phyloP scores from a whole-genome alignment of 2,888 invertebrate genomes.

The Calephelis perditalis region DNA sequence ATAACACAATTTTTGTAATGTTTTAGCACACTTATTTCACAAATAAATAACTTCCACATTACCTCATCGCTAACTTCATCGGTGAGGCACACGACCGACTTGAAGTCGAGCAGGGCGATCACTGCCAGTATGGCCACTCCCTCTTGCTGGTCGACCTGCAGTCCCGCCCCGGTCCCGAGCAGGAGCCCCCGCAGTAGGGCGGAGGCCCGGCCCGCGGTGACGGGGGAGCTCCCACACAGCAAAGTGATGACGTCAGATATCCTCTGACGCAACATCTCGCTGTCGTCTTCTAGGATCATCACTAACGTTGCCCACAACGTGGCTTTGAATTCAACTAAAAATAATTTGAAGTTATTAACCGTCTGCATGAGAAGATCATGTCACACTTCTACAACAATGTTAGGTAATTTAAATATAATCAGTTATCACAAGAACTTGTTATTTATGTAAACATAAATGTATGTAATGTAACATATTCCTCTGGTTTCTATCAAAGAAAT shows the following conservation, averaged over 20 bases:
- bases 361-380: too few relatives aligned
- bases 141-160: constrained; percentile 17
- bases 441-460: too few relatives aligned
- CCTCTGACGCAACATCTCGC: constrained; percentile 50
- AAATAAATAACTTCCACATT: constrained; percentile 7
- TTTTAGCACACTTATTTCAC: too few relatives aligned
- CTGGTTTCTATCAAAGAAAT: too few relatives aligned
- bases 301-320: constrained; percentile 57
- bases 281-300: constrained; percentile 75
- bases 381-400: too few relatives aligned
- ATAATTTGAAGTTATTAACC: not conserved
- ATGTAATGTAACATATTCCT: too few relatives aligned
- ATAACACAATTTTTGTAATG: not conserved
- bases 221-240: too few relatives aligned
- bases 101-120: constrained; percentile 53
- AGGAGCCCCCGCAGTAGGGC: constrained; percentile 16
- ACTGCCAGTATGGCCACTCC: constrained; percentile 35
- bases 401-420: too few relatives aligned
- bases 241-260: constrained; percentile 27
- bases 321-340: constrained; percentile 49
- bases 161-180: too few relatives aligned
- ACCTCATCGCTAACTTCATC: constrained; percentile 55
- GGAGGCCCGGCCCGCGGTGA: not conserved
- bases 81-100: constrained; percentile 44
- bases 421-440: too few relatives aligned